Conservation (phyloP, 2,888 invertebrate genomes). For the Drosophila kokeensis region DNA sequence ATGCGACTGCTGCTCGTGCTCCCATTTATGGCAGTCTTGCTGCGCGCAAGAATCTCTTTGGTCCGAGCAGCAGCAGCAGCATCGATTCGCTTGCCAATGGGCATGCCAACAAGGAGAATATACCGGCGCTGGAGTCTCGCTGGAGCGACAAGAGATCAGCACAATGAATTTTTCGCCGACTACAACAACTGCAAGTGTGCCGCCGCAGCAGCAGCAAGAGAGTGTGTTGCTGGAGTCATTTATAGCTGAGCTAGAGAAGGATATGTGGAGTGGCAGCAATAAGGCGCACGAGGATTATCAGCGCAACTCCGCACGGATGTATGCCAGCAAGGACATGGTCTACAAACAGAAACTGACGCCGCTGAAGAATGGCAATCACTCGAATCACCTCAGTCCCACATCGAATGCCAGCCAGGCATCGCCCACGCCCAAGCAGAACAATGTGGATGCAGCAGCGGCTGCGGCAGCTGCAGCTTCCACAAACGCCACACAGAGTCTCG, state of each 20-base stretch:
- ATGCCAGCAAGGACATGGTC: constrained; percentile 81
- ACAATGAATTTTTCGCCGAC: not conserved
- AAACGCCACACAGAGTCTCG: constrained; percentile 83
- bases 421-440: constrained; percentile 79
- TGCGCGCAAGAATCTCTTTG: constrained; percentile 79
- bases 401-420: constrained; percentile 51
- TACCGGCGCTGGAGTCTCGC: constrained; percentile 70
- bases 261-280: constrained; percentile 84
- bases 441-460: constrained; percentile 69
- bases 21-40: constrained; percentile 62
- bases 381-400: constrained; percentile 71
- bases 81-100: constrained; percentile 25
- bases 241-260: constrained; percentile 88
- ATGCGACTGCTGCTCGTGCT: constrained; percentile 34
- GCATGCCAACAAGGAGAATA: constrained; percentile 80
- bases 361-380: constrained; percentile 65
- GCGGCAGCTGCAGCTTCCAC: constrained; percentile 37
- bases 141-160: constrained; percentile 66
- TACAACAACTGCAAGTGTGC: not conserved
- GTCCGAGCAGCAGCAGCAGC: constrained; percentile 13
- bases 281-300: constrained; percentile 83
- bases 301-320: constrained; percentile 83
- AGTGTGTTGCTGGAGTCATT: constrained; percentile 87
- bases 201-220: constrained; percentile 62
- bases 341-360: constrained; percentile 83